Evolutionary conservation across 1,140 invertebrate species (phyloP), one percentile per base, ranked within the genome.

Genomic region (Radopholus similis): DNA sequence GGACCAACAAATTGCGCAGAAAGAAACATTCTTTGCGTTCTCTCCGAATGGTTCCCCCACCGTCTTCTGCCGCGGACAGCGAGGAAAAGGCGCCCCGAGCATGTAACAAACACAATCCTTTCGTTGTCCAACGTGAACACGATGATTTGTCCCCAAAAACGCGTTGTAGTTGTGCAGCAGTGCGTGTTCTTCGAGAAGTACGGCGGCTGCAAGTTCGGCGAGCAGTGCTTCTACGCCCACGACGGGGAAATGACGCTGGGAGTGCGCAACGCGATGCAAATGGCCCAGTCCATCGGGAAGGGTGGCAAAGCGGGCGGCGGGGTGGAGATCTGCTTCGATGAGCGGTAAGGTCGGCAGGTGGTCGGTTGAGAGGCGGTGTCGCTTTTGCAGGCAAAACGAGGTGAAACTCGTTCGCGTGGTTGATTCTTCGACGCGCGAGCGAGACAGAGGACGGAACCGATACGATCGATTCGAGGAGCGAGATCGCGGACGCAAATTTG

Each of bases 161-260:
- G n/a, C 4, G 23, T 26, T n/a, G 26, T 40, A 62, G 59, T 62
- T 62, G 59, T 62, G 28, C 59, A 40, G 13, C 59, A 62, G 9
- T 62, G 59, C 32, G 59, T 40, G 23, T 62, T 62, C 21, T 62
- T 47, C 30, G 59, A 62, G 18, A 35, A 42, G 34, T 60, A 60
- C 47, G 59, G 59, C 23, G 59, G 40, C 3, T 62, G 59, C 34
- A 62, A 49, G 30, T 62, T 62, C 32, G 59, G 40, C 35, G 49
- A 62, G 18, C 40, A 62, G 15, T 62, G 59, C 49, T 62, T 62
- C 47, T 62, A 62, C 47, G 59, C 59, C 3, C 59, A 62, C 40
- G 49, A 62, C 18, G 59, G 34, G 9, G 40, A 62, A 62, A 62
- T 62, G n/a, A 62, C 59, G 23, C 47, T 62, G 59, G 59, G 59